Base-by-base conservation (phyloP, 2,888 invertebrate genomes). In the Cheiracanthium punctorium region DNA sequence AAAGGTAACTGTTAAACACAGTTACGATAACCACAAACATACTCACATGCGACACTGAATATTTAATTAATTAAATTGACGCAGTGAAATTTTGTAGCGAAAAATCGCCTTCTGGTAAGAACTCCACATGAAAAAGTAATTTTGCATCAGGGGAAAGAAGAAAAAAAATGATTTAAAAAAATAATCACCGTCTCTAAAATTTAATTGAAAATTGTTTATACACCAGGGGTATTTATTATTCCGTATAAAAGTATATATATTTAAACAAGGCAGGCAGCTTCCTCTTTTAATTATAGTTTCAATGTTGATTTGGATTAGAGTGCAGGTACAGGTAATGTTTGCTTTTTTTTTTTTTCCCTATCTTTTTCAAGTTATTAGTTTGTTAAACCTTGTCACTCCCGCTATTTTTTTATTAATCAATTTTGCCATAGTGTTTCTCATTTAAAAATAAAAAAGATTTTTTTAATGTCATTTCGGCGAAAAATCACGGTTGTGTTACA, bases 191-290 rank as follows among this genome's bases (percentile, higher is more conserved):
- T 8, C n/a, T n/a, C n/a, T n/a, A 10, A 17, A 67, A 67, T n/a
- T 67, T 67, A 30, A 67, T 67, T 67, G 67, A 32, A 67, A 67
- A 67, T 67, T 67, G 32, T 67, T 67, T 67, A 67, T 67, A 8
- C 32, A 67, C 67, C 32, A 32, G 17, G 32, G 67, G 32, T 32
- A 67, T 67, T 67, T 32, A 58, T 58, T 58, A 58, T 58, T 58
- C 58, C 24, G 17, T 58, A 58, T 20, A 58, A n/a, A n/a, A n/a
- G n/a, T n/a, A n/a, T 48, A 48, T 48, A 48, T 17, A 2, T 8
- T 64, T 67, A 32, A 67, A 30, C n/a, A 32, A 30, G 17, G 30
- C 30, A 20, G 30, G 17, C 67, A 17, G 67, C 14, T 10, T 8
- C 24, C 64, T 28, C 14, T 67, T 30, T 67, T 67, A 67, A 67